A percentile compares a stretch with the other conserved stretches of the same genome.
Conservation (phyloP, 2,113 vertebrate species). For the Cyphomyrus discorhynchus region DNA sequence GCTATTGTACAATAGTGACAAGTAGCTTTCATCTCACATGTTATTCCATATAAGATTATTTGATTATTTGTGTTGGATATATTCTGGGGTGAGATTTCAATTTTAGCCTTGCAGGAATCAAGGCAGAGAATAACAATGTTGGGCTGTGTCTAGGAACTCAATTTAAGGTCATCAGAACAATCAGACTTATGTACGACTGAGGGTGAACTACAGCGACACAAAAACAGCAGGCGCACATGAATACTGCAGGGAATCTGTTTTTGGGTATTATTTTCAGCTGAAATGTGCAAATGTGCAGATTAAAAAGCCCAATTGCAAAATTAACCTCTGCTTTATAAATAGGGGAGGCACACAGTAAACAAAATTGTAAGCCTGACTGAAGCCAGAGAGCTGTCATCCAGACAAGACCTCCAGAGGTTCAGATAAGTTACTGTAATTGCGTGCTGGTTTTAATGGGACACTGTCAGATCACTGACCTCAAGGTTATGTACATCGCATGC, state of each 20-base stretch:
- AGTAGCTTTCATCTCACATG: not conserved
- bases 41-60: not conserved
- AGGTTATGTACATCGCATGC: not conserved
- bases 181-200: not conserved
- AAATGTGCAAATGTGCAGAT: not conserved
- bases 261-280: not conserved
- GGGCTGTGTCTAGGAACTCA: not conserved
- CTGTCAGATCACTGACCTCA: not conserved
- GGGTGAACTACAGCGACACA: not conserved
- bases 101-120: not conserved
- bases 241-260: not conserved
- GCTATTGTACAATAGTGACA: not conserved
- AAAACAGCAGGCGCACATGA: not conserved
- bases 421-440: slow-evolving; percentile 27
- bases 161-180: not conserved
- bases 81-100: not conserved
- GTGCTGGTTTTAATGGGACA: not conserved
- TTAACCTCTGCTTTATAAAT: not conserved
- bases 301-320: not conserved
- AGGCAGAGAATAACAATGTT: not conserved
- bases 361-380: slow-evolving; percentile 51
- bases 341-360: slow-evolving; percentile 14
- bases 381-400: slow-evolving; percentile 52
- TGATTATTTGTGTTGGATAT: not conserved
- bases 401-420: slow-evolving; percentile 44